These are phyloP conservation scores for Apteryx mantelli DNA, from an alignment of 2,113 vertebrate species.

Conservation along the genomic window DNA sequence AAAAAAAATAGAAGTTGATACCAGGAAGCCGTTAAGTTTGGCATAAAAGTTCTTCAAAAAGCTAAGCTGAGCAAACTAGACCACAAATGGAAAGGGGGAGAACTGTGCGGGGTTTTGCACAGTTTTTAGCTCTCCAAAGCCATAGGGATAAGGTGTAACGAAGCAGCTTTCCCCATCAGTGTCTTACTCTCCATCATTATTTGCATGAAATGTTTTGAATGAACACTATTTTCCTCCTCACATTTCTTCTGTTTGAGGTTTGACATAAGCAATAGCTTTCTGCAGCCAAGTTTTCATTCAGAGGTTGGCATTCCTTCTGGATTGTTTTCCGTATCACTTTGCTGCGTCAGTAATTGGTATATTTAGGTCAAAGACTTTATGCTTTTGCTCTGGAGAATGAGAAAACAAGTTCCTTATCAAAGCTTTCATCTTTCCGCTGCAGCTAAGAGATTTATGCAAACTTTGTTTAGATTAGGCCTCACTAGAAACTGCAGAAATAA, in stretches of 20 bases:
- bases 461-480: slow-evolving; percentile 24
- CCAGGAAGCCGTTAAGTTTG: slow-evolving; percentile 5
- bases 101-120: neutral
- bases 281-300: slow-evolving; percentile 41
- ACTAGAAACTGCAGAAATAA: slow-evolving; percentile 26
- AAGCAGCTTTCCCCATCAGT: neutral
- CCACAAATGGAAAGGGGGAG: neutral
- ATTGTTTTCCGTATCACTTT: slow-evolving; percentile 36
- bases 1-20: neutral
- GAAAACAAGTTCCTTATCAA: slow-evolving; percentile 25
- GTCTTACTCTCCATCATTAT: neutral
- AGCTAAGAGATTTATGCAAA: slow-evolving; percentile 35
- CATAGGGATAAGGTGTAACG: neutral
- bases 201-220: slow-evolving; percentile 20
- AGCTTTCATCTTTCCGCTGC: slow-evolving; percentile 16
- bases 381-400: neutral
- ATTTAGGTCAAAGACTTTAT: slow-evolving; percentile 56
- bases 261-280: neutral
- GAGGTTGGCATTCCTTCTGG: slow-evolving; percentile 1
- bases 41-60: slow-evolving; percentile 21
- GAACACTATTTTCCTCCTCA: neutral
- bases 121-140: neutral
- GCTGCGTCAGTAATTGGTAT: slow-evolving; percentile 52
- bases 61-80: neutral
- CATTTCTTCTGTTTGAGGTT: slow-evolving; percentile 8